phyloP scores from a whole-genome alignment of 2,797 vertebrate species.

The Myoxocephalus aenaeus region DNA sequence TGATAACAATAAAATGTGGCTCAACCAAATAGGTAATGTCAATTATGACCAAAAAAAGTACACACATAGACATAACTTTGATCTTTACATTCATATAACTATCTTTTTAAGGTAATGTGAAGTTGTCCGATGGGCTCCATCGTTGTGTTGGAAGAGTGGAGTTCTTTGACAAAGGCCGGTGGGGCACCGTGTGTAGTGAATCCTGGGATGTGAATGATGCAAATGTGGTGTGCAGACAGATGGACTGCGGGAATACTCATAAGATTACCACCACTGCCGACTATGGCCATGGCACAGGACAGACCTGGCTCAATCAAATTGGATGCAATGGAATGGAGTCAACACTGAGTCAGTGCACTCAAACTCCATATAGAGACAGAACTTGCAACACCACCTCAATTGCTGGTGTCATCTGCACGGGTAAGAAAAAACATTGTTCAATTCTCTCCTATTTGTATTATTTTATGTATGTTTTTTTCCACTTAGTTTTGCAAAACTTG shows the following conservation, averaged over 20 bases:
- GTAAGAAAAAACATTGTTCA: slow-evolving; percentile 45
- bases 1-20: too few species aligned
- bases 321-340: slow-evolving; percentile 67
- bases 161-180: slow-evolving; percentile 60
- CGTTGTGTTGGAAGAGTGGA: slow-evolving; percentile 74
- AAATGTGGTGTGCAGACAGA: slow-evolving; percentile 67
- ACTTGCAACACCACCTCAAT: slow-evolving; percentile 65
- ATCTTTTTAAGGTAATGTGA: slow-evolving; percentile 68
- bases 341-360: slow-evolving; percentile 57
- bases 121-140: slow-evolving; percentile 48
- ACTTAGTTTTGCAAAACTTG: background rate
- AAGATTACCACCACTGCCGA: slow-evolving; percentile 22
- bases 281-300: slow-evolving; percentile 33
- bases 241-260: slow-evolving; percentile 64
- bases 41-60: background rate
- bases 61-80: background rate
- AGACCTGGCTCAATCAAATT: slow-evolving; percentile 49
- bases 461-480: background rate
- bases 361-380: slow-evolving; percentile 1
- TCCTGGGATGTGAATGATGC: slow-evolving; percentile 71
- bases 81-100: slow-evolving; percentile 4
- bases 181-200: slow-evolving; percentile 73
- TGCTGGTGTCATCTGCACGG: slow-evolving; percentile 71
- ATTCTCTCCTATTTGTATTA: background rate
- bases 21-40: background rate